These are phyloP conservation scores for Anoura caudifer DNA, from an alignment of 2,113 vertebrate species.

Conservation along the genomic window DNA sequence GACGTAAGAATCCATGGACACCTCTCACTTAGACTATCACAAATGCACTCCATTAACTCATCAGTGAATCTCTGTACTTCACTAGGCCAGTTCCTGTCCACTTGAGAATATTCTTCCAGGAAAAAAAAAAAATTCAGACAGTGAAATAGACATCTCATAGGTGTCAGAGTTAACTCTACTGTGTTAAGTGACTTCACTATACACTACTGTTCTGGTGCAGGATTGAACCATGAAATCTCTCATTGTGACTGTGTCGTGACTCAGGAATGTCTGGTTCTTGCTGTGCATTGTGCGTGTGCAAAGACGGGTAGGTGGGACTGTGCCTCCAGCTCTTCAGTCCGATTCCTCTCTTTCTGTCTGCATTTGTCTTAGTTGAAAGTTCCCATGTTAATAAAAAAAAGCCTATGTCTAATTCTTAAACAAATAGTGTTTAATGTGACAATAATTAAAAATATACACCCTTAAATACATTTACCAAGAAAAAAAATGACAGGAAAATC, in stretches of 20 bases:
- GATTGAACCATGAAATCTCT: not conserved
- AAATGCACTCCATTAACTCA: not conserved
- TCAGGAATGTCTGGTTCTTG: not conserved
- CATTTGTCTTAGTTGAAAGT: not conserved
- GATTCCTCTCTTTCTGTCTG: not conserved
- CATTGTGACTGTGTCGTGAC: not conserved
- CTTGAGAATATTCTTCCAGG: not conserved
- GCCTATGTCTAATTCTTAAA: not conserved
- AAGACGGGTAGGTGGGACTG: not conserved
- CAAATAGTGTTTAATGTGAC: not conserved
- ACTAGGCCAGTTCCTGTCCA: not conserved
- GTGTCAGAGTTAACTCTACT: not conserved
- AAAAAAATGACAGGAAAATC: not conserved
- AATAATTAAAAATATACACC: not conserved
- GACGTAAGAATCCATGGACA: not conserved
- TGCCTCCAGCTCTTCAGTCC: not conserved
- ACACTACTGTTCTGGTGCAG: not conserved
- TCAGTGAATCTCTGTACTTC: not conserved
- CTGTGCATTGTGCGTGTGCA: not conserved
- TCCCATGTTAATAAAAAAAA: not conserved
- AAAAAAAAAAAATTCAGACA: not conserved
- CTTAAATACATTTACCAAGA: not conserved
- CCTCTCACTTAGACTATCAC: not conserved
- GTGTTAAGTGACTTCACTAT: not conserved
- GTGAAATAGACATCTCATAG: not conserved